These are phyloP conservation scores for Camelus dromedarius DNA, from an alignment of 2,113 vertebrate genomes.

Conservation along the genomic window DNA sequence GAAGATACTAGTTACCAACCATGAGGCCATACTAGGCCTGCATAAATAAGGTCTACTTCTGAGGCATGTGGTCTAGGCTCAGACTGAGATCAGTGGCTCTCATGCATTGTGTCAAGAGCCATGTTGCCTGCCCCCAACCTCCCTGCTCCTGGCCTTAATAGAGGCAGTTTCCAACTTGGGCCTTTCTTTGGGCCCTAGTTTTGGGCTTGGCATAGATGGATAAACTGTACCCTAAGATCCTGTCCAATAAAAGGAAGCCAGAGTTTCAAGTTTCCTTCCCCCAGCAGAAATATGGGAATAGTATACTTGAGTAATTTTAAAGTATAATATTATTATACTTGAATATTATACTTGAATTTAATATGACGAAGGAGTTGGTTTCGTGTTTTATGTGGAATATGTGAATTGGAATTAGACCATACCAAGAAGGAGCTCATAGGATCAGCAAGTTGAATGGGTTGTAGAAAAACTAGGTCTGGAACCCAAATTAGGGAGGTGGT, in stretches of 20 bases:
- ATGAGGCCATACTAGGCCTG: neutral
- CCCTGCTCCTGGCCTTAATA: neutral
- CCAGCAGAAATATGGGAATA: neutral
- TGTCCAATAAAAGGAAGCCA: neutral
- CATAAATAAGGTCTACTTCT: neutral
- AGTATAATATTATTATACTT: no score
- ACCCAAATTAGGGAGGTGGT: neutral
- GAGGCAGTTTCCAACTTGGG: neutral
- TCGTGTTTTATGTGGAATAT: neutral
- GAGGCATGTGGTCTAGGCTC: neutral
- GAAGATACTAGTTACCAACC: neutral
- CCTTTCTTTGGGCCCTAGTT: neutral
- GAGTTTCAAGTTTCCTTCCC: neutral
- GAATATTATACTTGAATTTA: neutral
- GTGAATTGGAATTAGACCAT: neutral
- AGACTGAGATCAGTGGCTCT: neutral
- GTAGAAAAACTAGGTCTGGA: neutral
- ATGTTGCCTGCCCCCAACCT: neutral
- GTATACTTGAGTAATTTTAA: neutral
- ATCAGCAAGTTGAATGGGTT: neutral
- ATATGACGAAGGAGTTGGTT: neutral
- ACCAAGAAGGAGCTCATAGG: neutral
- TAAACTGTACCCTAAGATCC: neutral
- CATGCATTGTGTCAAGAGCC: neutral
- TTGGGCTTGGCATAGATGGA: neutral